These are phyloP conservation scores for Ptychodera flava DNA, from an alignment of 35 echinoderm and acorn worm species.

Conservation along the genomic window DNA sequence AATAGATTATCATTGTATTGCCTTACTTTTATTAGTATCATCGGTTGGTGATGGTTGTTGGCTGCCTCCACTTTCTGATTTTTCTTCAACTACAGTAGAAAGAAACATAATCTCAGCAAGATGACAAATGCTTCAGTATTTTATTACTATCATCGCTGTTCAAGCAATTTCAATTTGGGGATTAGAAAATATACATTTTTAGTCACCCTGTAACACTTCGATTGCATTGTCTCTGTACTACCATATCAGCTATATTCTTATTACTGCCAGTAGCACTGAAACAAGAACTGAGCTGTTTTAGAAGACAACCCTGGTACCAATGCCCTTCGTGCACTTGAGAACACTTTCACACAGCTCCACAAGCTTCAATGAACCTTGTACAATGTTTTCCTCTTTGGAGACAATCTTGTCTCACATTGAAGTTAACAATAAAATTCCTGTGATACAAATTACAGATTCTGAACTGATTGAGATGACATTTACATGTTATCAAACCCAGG, in stretches of 20 bases:
- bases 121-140: background rate
- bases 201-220: background rate
- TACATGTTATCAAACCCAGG: no score
- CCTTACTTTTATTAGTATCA: no score
- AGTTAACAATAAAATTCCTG: no score
- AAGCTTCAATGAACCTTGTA: background rate
- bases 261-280: background rate
- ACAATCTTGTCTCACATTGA: no score
- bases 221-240: background rate
- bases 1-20: no score
- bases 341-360: background rate
- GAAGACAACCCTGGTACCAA: background rate
- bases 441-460: no score
- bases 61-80: background rate
- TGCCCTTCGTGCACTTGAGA: background rate
- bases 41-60: background rate
- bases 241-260: background rate
- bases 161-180: background rate
- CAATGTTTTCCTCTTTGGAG: background rate
- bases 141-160: background rate
- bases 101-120: background rate
- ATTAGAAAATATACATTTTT: background rate
- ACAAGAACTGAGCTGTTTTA: background rate
- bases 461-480: no score
- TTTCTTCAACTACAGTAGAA: background rate